Evolutionary conservation across 2,797 vertebrate genomes (phyloP).

Genomic region (Babyrousa celebensis): DNA sequence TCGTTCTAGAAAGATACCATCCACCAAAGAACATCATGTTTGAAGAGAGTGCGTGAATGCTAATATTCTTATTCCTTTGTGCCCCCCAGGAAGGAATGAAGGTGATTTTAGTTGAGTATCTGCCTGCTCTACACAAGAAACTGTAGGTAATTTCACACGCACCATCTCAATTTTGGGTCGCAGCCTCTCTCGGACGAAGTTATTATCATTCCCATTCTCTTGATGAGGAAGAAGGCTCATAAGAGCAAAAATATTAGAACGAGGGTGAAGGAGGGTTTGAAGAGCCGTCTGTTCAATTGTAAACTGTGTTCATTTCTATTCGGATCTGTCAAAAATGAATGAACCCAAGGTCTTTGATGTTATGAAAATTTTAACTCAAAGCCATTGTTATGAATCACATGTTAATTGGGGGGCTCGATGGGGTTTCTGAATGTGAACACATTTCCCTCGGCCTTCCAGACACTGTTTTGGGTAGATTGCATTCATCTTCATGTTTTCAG

Average conservation of each 20-base stretch:
- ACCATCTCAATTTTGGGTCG: not conserved
- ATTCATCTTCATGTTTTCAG: not conserved
- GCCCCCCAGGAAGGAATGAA: not conserved
- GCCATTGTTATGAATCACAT: not conserved
- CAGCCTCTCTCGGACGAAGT: not conserved
- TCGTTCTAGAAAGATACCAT: constrained; percentile 75
- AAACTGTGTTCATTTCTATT: not conserved
- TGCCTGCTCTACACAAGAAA: not conserved
- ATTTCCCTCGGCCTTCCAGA: not conserved
- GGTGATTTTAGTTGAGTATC: not conserved
- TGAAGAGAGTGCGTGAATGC: not conserved
- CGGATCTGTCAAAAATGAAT: not conserved
- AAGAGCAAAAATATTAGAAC: not conserved
- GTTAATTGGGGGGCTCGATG: not conserved
- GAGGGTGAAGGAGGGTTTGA: not conserved
- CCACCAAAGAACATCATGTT: not conserved
- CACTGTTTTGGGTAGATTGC: not conserved
- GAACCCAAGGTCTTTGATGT: not conserved
- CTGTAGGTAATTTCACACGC: not conserved
- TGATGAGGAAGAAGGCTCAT: not conserved
- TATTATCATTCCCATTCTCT: not conserved
- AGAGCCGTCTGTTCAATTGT: not conserved
- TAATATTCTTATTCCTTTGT: not conserved
- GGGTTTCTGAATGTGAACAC: not conserved
- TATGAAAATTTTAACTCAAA: not conserved